These are phyloP conservation scores for Semicossyphus pulcher DNA, from an alignment of 2,113 vertebrate species.

Conservation along the genomic window DNA sequence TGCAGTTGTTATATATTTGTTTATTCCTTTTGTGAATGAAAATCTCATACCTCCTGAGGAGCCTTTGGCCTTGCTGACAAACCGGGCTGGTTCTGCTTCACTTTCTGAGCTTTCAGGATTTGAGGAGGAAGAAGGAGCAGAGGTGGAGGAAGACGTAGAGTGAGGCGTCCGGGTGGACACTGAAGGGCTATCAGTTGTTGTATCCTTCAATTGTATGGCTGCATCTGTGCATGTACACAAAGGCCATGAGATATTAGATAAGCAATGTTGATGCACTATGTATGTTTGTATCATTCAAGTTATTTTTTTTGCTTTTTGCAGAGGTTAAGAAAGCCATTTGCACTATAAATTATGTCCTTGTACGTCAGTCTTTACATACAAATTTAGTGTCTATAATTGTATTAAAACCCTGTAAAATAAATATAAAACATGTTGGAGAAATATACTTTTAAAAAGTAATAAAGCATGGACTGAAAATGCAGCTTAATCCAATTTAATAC, in stretches of 20 bases:
- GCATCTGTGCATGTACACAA: slow-evolving; percentile 59
- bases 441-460: too few species aligned
- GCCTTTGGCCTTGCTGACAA: slow-evolving; percentile 23
- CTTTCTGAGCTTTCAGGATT: neutral
- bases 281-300: neutral
- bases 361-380: too few species aligned
- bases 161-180: neutral
- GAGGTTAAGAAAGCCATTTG: too few species aligned
- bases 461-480: too few species aligned
- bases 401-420: too few species aligned
- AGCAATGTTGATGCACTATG: neutral
- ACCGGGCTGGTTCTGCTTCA: slow-evolving; percentile 18
- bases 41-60: slow-evolving; percentile 61
- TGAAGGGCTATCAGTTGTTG: slow-evolving; percentile 21
- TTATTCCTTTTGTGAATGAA: neutral
- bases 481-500: neutral
- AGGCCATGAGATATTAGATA: slow-evolving; percentile 18
- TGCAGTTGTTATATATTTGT: neutral
- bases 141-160: slow-evolving; percentile 1
- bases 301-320: too few species aligned
- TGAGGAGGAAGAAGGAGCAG: neutral
- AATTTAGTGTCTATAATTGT: too few species aligned
- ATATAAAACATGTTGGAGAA: too few species aligned
- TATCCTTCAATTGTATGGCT: slow-evolving; percentile 49
- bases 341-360: too few species aligned